phyloP scores from a whole-genome alignment of 2,113 vertebrate species.

The Caretta caretta region DNA sequence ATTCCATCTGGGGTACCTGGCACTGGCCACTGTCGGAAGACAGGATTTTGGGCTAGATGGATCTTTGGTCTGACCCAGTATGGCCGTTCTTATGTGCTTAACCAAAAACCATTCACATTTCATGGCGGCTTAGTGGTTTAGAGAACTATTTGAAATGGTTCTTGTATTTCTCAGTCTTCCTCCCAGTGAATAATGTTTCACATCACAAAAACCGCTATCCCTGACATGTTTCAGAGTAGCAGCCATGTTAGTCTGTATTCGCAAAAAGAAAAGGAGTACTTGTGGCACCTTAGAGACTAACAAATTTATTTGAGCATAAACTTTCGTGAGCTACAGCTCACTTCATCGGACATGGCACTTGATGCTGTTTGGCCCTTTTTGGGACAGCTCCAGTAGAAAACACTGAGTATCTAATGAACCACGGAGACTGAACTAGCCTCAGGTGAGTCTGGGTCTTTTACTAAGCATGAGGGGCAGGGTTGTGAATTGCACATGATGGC shows the following conservation, averaged over 20 bases:
- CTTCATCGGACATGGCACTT: background rate
- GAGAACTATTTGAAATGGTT: background rate
- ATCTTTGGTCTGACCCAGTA: too few species aligned
- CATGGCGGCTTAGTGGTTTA: background rate
- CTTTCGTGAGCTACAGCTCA: too few species aligned
- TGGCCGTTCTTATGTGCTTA: background rate
- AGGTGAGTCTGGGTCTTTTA: background rate
- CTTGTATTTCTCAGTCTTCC: background rate
- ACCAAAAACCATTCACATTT: background rate
- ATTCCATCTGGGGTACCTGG: too few species aligned
- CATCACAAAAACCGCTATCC: background rate
- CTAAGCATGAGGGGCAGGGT: background rate
- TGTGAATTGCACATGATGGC: background rate
- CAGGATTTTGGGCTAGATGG: too few species aligned
- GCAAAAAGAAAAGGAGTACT: too few species aligned
- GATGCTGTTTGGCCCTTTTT: background rate
- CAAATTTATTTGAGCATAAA: too few species aligned
- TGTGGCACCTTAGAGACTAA: too few species aligned
- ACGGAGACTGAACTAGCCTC: background rate
- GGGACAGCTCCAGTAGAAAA: background rate
- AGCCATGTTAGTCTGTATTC: too few species aligned
- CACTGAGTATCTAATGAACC: background rate
- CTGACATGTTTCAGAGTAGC: background rate
- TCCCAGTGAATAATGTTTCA: background rate
- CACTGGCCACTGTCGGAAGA: too few species aligned